Percentiles rank a stretch among this genome's conserved stretches.
These are phyloP conservation scores for Heliconius nattereri DNA, from an alignment of 1,140 invertebrate species.

Conservation along the genomic window DNA sequence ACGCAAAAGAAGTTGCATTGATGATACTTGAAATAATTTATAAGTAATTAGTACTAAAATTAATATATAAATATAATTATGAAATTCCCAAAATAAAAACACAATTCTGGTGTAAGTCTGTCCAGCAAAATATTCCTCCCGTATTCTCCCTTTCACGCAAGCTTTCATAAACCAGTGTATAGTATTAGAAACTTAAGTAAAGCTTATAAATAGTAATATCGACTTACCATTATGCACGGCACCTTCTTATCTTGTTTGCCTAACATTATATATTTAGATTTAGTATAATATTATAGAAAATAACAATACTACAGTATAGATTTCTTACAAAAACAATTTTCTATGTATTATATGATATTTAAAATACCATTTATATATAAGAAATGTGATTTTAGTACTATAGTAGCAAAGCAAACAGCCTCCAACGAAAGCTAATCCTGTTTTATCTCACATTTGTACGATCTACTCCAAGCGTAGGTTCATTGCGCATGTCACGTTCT, in stretches of 20 bases:
- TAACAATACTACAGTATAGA: not conserved
- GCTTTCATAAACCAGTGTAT: not conserved
- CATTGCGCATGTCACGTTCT: constrained; percentile 67
- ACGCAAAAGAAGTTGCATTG: too few species aligned
- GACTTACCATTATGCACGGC: constrained; percentile 7
- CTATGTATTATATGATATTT: not conserved
- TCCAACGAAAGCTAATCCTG: constrained; percentile 3
- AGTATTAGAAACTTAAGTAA: not conserved
- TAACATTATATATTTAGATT: constrained; percentile 3
- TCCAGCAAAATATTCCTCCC: not conserved
- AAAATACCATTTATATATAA: not conserved
- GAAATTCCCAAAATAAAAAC: not conserved
- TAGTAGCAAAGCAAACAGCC: not conserved
- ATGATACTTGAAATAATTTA: too few species aligned
- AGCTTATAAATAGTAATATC: not conserved
- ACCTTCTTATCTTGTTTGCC: constrained; percentile 6
- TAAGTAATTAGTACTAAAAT: not conserved
- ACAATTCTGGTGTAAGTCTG: not conserved
- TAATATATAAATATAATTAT: not conserved
- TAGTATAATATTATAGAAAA: not conserved
- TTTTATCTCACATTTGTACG: constrained; percentile 20
- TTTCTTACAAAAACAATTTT: not conserved
- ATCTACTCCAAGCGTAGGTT: constrained; percentile 27
- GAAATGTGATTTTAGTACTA: not conserved
- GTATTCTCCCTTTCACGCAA: not conserved